These are phyloP conservation scores for Turritopsis rubra DNA, from an alignment of 30 jellyfish, hydroid and myxozoan genomes.

Conservation along the genomic window DNA sequence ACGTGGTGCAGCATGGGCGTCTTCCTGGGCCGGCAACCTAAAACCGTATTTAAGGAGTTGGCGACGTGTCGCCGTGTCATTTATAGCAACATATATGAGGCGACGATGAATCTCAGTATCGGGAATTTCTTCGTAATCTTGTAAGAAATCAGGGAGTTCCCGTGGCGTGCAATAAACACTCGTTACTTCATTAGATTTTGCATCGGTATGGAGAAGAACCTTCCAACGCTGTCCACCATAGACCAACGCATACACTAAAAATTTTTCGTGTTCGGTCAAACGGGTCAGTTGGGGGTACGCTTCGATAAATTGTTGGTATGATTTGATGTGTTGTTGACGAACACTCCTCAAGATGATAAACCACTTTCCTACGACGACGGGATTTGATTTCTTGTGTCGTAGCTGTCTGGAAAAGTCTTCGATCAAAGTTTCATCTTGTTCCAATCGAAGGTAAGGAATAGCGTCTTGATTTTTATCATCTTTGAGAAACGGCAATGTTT, in stretches of 20 bases:
- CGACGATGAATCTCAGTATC: not conserved
- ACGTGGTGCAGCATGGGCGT: not conserved
- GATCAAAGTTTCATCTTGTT: conserved; percentile 3
- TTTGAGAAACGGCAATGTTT: not conserved
- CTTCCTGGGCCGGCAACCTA: conserved; percentile 18
- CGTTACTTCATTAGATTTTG: not conserved
- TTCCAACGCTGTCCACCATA: conserved; percentile 17
- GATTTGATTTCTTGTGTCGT: conserved; percentile 12
- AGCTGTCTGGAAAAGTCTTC: conserved; percentile 2
- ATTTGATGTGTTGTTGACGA: not conserved
- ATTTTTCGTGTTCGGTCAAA: conserved; percentile 23
- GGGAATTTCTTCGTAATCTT: conserved; percentile 10
- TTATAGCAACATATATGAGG: conserved; percentile 14
- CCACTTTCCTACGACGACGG: conserved; percentile 29
- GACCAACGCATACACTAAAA: conserved; percentile 19
- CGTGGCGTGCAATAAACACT: conserved; percentile 18
- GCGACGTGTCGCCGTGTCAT: conserved; percentile 19
- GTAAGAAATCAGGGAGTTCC: conserved; percentile 16
- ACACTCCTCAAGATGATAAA: conserved; percentile 18
- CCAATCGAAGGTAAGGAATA: not conserved
- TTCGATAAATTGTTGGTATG: conserved; percentile 19
- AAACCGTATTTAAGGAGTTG: conserved; percentile 10
- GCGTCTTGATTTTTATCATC: conserved; percentile 2
- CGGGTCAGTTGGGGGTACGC: conserved; percentile 18
- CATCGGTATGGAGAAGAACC: conserved; percentile 2